Conservation (phyloP, 2,797 vertebrate genomes). For the Oreonectes daqikongensis region DNA sequence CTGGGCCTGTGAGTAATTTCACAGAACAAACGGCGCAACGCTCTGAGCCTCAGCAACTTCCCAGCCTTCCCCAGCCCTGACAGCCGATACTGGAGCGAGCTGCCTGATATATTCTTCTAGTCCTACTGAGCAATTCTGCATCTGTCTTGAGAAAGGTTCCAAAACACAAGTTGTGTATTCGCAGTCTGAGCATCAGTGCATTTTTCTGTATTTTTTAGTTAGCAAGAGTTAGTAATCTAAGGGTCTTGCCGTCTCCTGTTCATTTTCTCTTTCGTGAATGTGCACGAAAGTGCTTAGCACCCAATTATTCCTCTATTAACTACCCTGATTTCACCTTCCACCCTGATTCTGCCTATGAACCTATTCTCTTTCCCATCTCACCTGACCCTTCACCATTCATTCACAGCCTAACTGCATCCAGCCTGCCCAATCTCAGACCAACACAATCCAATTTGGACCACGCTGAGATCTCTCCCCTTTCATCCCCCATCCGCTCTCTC, state of each 20-base stretch:
- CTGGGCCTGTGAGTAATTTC: slow-evolving; percentile 66
- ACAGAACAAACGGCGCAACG: slow-evolving; percentile 59
- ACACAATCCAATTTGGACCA: slow-evolving; percentile 43
- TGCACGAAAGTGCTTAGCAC: slow-evolving; percentile 28
- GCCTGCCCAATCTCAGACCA: slow-evolving; percentile 44
- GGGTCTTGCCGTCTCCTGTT: slow-evolving; percentile 13
- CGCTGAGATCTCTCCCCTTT: slow-evolving; percentile 1
- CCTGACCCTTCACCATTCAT: slow-evolving; percentile 24
- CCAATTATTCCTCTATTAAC: slow-evolving; percentile 42
- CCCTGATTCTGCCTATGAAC: slow-evolving; percentile 16
- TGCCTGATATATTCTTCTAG: slow-evolving; percentile 32
- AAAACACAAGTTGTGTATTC: slow-evolving; percentile 16
- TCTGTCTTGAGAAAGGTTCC: slow-evolving; percentile 34
- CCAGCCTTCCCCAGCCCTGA: slow-evolving; percentile 42
- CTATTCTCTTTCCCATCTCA: slow-evolving; percentile 25
- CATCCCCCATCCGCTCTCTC: slow-evolving; percentile 29
- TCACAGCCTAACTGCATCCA: slow-evolving; percentile 20
- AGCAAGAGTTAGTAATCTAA: slow-evolving; percentile 26
- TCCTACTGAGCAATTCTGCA: slow-evolving; percentile 19
- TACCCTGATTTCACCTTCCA: slow-evolving; percentile 19
- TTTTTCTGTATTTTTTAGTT: slow-evolving; percentile 7
- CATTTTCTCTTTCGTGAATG: slow-evolving; percentile 22
- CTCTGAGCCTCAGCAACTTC: slow-evolving; percentile 47
- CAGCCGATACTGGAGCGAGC: slow-evolving; percentile 44
- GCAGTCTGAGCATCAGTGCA: not conserved